These are phyloP conservation scores for Loris lydekkerianus DNA, from an alignment of 2,797 vertebrate genomes.

Conservation along the genomic window DNA sequence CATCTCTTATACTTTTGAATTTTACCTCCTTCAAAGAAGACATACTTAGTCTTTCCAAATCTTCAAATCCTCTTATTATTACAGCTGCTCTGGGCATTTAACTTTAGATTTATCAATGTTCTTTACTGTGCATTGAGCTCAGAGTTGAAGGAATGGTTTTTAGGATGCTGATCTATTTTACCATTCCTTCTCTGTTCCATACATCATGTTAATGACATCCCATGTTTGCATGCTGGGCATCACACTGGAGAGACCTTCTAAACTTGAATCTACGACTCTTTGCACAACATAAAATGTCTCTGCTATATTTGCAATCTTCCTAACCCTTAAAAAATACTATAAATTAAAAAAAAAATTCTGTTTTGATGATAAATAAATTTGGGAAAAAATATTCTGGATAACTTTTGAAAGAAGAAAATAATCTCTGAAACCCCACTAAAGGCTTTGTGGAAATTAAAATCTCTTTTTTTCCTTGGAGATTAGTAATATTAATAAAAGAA, in stretches of 20 bases:
- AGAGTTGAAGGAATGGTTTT: not conserved
- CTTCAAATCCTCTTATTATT: not conserved
- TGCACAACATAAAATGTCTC: not conserved
- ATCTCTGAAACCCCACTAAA: not conserved
- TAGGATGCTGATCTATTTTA: not conserved
- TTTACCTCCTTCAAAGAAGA: not conserved
- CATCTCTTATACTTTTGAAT: not conserved
- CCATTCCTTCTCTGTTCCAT: not conserved
- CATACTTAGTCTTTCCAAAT: not conserved
- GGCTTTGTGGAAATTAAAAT: not conserved
- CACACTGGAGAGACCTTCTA: not conserved
- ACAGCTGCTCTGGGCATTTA: not conserved
- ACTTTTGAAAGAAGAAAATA: not conserved
- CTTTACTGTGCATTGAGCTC: not conserved
- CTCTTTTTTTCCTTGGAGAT: not conserved
- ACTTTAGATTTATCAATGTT: not conserved
- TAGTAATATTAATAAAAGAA: not conserved
- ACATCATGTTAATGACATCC: not conserved
- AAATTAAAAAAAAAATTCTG: not conserved
- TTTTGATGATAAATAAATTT: not conserved
- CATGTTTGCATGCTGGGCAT: not conserved
- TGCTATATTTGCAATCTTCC: not conserved
- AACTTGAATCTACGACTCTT: not conserved
- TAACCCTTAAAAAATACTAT: not conserved
- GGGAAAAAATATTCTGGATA: not conserved